Base-by-base conservation (phyloP, 2,888 invertebrate species). In the Caradrina clavipalpis region DNA sequence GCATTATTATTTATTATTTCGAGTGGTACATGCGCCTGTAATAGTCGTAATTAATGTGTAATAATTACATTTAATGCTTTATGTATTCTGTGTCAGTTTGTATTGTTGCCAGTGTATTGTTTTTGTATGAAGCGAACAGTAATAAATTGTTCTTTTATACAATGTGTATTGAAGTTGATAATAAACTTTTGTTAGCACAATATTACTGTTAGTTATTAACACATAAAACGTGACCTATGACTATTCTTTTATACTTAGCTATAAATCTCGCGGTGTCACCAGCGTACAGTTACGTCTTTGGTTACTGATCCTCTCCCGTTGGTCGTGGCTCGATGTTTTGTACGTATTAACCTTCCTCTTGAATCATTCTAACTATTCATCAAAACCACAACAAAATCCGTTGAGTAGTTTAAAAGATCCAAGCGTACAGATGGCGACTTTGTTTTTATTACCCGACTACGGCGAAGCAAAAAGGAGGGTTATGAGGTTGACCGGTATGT, bases 1-100 rank as follows among this genome's bases (percentile, higher is more conserved):
- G 31, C 69, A 73, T 56, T 77, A 78, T 75, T 77, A 82, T 73
- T 76, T 76, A 80, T 82, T 77, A 75, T 70, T 72, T 66, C 53
- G 57, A 66, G 55, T 73, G 51, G 35, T 65, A 69, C 66, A 72
- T 70, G 66, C 64, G 62, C 63, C 31, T 10, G 7, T 35, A 35
- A 35, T 35, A 35, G 39, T 39, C 3, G 60, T 72, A 68, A 64
- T 80, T 63, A 69, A 65, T 67, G 63, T 81, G 82, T 67, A 50
- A 63, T 77, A 54, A 74, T 58, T 66, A 69, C 39, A 51, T 76
- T 70, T 70, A 51, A 64, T 53, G 54, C 17, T 53, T 51, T 73
- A 61, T 69, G 42, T 65, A 45, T 54, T 59, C 22, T 68, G 49
- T 76, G 51, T 57, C 69, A 42, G 54, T 56, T 15, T 66, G 15